Base-by-base conservation (phyloP, 2,113 vertebrate genomes). In the Stigmatopora argus region DNA sequence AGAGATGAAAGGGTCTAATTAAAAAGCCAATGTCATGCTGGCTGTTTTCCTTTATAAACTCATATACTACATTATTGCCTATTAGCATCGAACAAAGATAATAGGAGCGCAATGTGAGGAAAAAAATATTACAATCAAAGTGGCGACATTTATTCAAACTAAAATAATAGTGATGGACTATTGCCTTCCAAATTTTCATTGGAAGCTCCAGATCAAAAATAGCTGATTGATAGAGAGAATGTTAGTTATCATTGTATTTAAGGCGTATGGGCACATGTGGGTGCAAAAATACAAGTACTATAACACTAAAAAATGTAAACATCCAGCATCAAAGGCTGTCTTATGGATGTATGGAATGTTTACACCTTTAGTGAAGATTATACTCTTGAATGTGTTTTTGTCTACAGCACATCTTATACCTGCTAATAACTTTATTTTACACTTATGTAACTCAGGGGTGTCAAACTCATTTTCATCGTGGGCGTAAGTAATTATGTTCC, bases 211-310 rank as follows among this genome's bases (percentile, higher is more conserved):
- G 51, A 77, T 79, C 56, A 62, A 60, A 82, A 75, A 81, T 74
- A 71, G 73, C 83, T 82, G 84, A 87, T 74, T 70, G 77, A 86
- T 84, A 79, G 61, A 59, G 57, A 67, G 51, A 53, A n/a, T 65
- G 21, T 51, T 62, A 57, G 63, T 62, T 75, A 80, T 60, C 53
- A 46, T 34, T 55, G 61, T 76, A 76, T 34, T 21, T 60, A 57
- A 75, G 49, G 26, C 61, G 19, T 68, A 52, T 57, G 45, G n/a
- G 61, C 17, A 31, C 23, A 64, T 21, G 26, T 13, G 17, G 38
- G 38, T 41, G 38, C 6, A 41, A 41, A 41, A 46, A 2, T 21
- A 17, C 47, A 44, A 26, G 38, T 35, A 31, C 71, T 48, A 64
- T 31, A 49, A 44, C 18, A 66, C 62, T 26, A 44, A 41, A 35